phyloP scores from a whole-genome alignment of 2,888 invertebrate genomes.

The Agrilus biguttatus region DNA sequence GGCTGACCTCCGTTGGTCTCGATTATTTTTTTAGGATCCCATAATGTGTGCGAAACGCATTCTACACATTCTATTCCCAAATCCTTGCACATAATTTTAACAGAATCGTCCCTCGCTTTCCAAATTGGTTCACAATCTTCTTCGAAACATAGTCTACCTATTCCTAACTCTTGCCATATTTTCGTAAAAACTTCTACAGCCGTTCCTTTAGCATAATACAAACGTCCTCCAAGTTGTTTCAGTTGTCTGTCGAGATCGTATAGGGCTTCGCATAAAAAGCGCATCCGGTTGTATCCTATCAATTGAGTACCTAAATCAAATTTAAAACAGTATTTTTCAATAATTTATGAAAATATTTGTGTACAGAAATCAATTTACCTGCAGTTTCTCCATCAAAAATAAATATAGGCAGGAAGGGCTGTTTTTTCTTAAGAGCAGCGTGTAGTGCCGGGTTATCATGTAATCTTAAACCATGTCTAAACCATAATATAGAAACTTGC shows the following conservation, averaged over 20 bases:
- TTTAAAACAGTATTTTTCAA: too few relatives aligned
- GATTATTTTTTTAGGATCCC: too few relatives aligned
- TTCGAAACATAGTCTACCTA: conserved; percentile 41
- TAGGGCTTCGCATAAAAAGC: conserved; percentile 51
- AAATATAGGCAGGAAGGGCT: too few relatives aligned
- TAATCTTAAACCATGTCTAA: conserved; percentile 52
- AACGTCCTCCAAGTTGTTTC: conserved; percentile 37
- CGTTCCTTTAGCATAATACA: conserved; percentile 46
- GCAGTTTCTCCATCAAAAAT: too few relatives aligned
- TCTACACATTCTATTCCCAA: too few relatives aligned
- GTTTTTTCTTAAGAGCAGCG: conserved; percentile 17
- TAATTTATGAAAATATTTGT: too few relatives aligned
- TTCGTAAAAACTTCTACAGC: conserved; percentile 41
- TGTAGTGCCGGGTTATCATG: conserved; percentile 57
- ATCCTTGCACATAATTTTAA: too few relatives aligned
- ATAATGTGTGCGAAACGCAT: too few relatives aligned
- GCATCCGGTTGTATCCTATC: conserved; percentile 54
- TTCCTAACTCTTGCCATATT: conserved; percentile 44
- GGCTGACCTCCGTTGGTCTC: too few relatives aligned
- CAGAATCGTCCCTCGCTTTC: conserved; percentile 41
- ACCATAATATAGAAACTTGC: conserved; percentile 41
- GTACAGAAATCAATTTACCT: too few relatives aligned
- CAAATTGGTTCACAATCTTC: conserved; percentile 62
- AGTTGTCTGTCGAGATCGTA: conserved; percentile 48
- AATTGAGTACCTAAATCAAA: conserved; percentile 32